Evolutionary conservation across 2,797 vertebrate genomes (phyloP), one percentile per base, ranked within the genome.

Genomic region (Lacerta agilis): DNA sequence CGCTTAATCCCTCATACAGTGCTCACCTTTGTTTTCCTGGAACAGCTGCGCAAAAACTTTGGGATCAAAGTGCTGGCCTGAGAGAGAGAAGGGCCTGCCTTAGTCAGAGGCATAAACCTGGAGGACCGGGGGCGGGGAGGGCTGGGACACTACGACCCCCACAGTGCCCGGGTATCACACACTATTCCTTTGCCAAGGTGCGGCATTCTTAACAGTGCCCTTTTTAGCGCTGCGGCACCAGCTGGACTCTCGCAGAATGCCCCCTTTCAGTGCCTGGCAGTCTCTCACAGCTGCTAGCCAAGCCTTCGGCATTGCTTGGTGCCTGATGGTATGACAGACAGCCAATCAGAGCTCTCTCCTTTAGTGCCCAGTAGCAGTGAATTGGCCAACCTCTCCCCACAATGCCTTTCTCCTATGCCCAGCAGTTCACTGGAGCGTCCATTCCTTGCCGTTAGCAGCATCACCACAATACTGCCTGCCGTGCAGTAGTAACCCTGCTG

Each of bases 11-110:
- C 99, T 75, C 99, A 99, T 89, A 99, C 99, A 0, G 94, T 99
- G 90, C 98, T 99, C 92, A 99, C 98, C 73, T 99, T 99, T 79
- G 9, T 99, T 84, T 99, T 99, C 92, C 97, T 99, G 92, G 99
- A 99, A 85, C 99, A 99, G 95, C 97, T 99, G 41, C 98, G 97
- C 94, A 98, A 97, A 81, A 64, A 99, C 94, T 99, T 99, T 5
- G 99, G 99, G 90, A 96, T 98, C 94, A 94, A 92, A 79, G 97
- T 98, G 92, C 88, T 95, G 64, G 97, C 97, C 94, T 99, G 97
- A 98, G 77, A 38, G 27, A 77, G n/a, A 38, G 88, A 5, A 41
- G 33, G 58, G 58, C 25, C 41, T 41, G 25, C 41, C n/a, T 49
- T 4, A 15, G 8, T 41, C 23, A 72, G 77, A 85, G 41, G 33